Evolutionary conservation across 2,888 invertebrate species (phyloP).

Genomic region (Tiliacea aurago): DNA sequence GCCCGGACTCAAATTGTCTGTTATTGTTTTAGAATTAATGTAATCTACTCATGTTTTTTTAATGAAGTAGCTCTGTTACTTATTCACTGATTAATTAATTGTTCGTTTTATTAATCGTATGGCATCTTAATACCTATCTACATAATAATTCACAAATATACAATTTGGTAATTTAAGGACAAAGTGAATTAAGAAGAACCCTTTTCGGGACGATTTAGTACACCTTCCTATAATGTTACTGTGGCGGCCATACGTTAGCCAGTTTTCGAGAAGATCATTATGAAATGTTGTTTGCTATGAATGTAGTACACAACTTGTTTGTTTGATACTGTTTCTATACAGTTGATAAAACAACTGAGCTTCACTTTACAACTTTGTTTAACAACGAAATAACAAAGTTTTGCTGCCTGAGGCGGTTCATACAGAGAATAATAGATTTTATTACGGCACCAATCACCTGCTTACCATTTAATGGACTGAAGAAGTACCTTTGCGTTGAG

Average conservation of each 20-base stretch:
- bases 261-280: conserved; percentile 41
- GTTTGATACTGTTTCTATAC: conserved; percentile 41
- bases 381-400: conserved; percentile 47
- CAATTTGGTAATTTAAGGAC: not conserved
- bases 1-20: conserved; percentile 10
- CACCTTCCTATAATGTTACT: not conserved
- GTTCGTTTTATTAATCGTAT: not conserved
- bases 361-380: conserved; percentile 54
- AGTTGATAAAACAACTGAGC: conserved; percentile 54
- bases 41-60: conserved; percentile 4
- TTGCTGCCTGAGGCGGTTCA: conserved; percentile 18
- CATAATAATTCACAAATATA: not conserved
- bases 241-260: not conserved
- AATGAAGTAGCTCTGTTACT: not conserved
- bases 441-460: conserved; percentile 23
- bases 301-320: conserved; percentile 40
- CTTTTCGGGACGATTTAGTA: not conserved
- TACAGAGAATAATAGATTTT: conserved; percentile 46
- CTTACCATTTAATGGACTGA: not conserved
- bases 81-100: no score
- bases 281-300: conserved; percentile 34
- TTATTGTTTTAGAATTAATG: conserved; percentile 32
- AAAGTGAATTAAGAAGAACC: not conserved
- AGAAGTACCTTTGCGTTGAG: not conserved
- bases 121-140: not conserved